phyloP scores from a whole-genome alignment of 2,113 vertebrate genomes.

The Climacteris rufus region DNA sequence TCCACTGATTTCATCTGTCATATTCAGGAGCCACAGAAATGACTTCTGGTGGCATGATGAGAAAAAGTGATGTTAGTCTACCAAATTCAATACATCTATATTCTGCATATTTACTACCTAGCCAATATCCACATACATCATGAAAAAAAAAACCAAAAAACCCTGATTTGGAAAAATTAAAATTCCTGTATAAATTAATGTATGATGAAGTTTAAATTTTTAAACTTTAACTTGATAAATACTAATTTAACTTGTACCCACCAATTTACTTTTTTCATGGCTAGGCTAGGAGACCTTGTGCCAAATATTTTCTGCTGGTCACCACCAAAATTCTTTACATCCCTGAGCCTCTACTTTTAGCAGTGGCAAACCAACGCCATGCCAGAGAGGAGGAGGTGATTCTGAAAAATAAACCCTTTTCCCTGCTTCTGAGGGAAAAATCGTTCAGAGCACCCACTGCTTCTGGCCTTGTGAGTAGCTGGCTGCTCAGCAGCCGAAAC shows the following conservation, averaged over 20 bases:
- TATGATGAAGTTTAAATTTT: background rate
- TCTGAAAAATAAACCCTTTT: background rate
- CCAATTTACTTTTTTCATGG: background rate
- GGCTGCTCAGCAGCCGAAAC: background rate
- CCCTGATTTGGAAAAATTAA: background rate
- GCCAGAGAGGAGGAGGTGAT: background rate
- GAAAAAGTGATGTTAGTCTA: background rate
- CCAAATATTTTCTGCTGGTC: background rate
- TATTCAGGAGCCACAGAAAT: background rate
- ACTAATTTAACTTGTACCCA: background rate
- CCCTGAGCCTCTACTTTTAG: background rate
- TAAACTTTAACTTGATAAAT: background rate
- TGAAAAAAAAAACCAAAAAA: background rate
- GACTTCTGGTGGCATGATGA: background rate
- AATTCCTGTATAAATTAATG: background rate
- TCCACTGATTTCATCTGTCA: background rate
- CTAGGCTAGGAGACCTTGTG: background rate
- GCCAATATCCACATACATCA: background rate
- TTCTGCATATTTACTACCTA: background rate
- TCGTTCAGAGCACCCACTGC: background rate
- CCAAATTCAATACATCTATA: background rate
- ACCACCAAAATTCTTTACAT: background rate
- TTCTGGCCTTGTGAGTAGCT: background rate
- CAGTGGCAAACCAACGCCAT: rapidly evolving
- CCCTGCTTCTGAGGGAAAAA: background rate